These are phyloP conservation scores for Brachyptera putata DNA, from an alignment of 2,888 invertebrate species.

Conservation along the genomic window DNA sequence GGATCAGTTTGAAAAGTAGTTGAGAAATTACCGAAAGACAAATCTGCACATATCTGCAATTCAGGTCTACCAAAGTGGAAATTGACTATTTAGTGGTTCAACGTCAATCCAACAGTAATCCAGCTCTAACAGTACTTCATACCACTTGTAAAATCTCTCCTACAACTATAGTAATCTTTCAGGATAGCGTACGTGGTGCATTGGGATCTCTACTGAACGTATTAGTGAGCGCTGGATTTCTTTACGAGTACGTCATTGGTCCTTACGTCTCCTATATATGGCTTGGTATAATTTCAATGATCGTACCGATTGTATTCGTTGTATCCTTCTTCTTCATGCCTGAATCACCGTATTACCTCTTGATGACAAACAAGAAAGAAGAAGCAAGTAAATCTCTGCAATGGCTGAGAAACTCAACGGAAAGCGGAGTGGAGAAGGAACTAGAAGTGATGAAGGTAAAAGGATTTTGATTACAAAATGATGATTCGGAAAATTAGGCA, in stretches of 20 bases:
- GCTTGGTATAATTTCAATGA: constrained; percentile 57
- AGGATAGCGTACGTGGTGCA: constrained; percentile 74
- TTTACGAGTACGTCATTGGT: constrained; percentile 66
- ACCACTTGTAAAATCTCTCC: too few relatives aligned
- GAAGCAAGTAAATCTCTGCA: constrained; percentile 62
- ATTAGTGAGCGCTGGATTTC: constrained; percentile 64
- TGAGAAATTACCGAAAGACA: too few relatives aligned
- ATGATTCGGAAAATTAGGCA: too few relatives aligned
- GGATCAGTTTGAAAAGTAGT: too few relatives aligned
- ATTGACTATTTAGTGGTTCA: too few relatives aligned
- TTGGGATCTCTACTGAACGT: constrained; percentile 76
- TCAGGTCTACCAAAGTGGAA: too few relatives aligned
- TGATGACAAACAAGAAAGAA: constrained; percentile 54
- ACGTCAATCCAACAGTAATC: too few relatives aligned
- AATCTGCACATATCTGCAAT: too few relatives aligned
- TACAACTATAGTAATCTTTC: too few relatives aligned
- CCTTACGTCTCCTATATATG: constrained; percentile 63
- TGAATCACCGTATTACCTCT: constrained; percentile 71
- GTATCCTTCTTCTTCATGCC: constrained; percentile 66
- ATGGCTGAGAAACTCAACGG: constrained; percentile 60
- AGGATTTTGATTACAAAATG: too few relatives aligned
- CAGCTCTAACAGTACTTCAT: too few relatives aligned
- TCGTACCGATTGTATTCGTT: constrained; percentile 58
- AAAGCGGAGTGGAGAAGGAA: constrained; percentile 59
- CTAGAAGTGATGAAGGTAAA: constrained; percentile 56